Conservation (phyloP, 2,888 invertebrate genomes). For the Eudemis profundana region DNA sequence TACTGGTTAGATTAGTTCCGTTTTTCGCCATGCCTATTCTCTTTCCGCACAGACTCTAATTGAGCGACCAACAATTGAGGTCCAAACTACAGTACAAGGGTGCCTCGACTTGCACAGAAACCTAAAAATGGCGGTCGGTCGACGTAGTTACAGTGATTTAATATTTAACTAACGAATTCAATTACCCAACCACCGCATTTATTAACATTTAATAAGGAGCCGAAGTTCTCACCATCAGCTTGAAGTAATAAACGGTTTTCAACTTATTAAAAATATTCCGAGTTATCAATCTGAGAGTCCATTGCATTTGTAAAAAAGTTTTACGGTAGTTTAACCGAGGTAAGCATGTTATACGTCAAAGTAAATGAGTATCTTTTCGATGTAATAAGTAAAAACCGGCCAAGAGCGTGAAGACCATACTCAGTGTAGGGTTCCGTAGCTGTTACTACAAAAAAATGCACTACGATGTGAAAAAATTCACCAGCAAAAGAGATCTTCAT, state of each 20-base stretch:
- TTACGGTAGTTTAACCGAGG: too few relatives aligned
- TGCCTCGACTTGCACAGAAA: constrained; percentile 24
- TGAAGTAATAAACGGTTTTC: constrained; percentile 17
- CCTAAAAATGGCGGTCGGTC: constrained; percentile 33
- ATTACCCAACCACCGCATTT: constrained; percentile 38
- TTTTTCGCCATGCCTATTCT: too few relatives aligned
- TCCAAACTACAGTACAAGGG: constrained; percentile 23
- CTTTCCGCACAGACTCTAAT: too few relatives aligned
- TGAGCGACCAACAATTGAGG: neutral
- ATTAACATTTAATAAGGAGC: constrained; percentile 42
- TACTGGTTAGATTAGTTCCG: too few relatives aligned
- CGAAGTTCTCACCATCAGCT: constrained; percentile 30
- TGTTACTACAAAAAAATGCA: too few relatives aligned
- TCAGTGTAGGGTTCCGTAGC: too few relatives aligned
- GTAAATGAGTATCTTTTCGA: too few relatives aligned
- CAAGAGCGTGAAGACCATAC: too few relatives aligned
- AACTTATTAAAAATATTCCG: constrained; percentile 30
- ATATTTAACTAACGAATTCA: constrained; percentile 42
- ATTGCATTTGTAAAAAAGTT: constrained; percentile 3
- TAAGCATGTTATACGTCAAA: too few relatives aligned
- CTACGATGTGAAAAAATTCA: too few relatives aligned
- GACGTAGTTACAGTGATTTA: constrained; percentile 35
- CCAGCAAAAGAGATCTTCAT: too few relatives aligned
- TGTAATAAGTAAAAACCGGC: too few relatives aligned
- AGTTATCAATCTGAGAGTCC: constrained; percentile 8